phyloP scores from a whole-genome alignment of 1,140 invertebrate species.

The Periplaneta americana region DNA sequence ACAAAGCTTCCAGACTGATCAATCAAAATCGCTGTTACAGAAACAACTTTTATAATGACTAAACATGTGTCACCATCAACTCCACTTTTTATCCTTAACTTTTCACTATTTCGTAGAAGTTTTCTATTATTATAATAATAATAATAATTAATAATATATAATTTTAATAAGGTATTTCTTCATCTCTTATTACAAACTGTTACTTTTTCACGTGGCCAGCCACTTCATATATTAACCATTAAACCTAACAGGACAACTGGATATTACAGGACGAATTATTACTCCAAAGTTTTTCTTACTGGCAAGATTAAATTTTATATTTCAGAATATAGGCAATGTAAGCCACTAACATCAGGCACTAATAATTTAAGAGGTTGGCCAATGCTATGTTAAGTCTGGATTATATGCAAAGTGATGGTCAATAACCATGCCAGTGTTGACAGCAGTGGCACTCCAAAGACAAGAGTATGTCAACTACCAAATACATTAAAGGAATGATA shows the following conservation, averaged over 20 bases:
- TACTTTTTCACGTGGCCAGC: constrained; percentile 4
- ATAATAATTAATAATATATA: neutral
- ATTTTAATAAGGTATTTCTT: neutral
- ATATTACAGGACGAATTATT: neutral
- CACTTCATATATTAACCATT: constrained; percentile 4
- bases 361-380: neutral
- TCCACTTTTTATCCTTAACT: neutral
- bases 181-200: neutral
- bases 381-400: no score
- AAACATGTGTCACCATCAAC: neutral
- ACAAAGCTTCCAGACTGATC: neutral
- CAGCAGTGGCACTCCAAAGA: no score
- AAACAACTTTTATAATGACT: neutral
- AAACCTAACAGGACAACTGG: neutral
- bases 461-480: no score
- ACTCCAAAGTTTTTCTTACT: neutral
- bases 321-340: neutral
- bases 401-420: no score
- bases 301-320: neutral
- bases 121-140: no score
- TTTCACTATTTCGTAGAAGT: neutral
- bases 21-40: neutral
- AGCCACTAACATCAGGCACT: neutral
- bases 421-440: no score
- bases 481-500: no score